These are phyloP conservation scores for Polyploca ridens DNA, from an alignment of 2,888 invertebrate species.

Conservation along the genomic window DNA sequence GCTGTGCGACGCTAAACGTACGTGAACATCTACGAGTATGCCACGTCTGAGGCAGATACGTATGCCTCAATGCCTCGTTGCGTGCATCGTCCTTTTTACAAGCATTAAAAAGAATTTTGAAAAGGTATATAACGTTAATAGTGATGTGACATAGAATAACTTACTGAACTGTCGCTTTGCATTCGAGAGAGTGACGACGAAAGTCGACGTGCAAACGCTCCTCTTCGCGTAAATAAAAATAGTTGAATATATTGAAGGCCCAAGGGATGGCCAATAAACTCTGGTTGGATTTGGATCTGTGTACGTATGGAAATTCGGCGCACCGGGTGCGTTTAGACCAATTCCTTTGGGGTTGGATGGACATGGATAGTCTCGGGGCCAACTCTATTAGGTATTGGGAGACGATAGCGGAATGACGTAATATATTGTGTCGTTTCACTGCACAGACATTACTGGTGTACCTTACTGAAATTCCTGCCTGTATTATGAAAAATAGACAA, in stretches of 20 bases:
- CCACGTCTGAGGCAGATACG: slow-evolving; percentile 17
- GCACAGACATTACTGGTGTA: neutral
- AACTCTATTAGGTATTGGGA: slow-evolving; percentile 29
- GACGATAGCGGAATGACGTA: slow-evolving; percentile 19
- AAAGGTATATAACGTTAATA: slow-evolving; percentile 30
- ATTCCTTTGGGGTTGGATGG: slow-evolving; percentile 39
- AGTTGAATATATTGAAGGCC: slow-evolving; percentile 75
- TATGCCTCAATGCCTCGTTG: slow-evolving; percentile 13
- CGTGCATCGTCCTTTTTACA: slow-evolving; percentile 20
- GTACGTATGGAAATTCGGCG: slow-evolving; percentile 71
- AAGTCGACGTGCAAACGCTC: slow-evolving; percentile 60
- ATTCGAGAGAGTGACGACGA: slow-evolving; percentile 51
- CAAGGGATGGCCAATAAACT: slow-evolving; percentile 78
- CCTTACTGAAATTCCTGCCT: too few species aligned
- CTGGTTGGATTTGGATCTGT: slow-evolving; percentile 67
- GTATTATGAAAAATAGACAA: too few species aligned
- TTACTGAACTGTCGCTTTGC: slow-evolving; percentile 66
- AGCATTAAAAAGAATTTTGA: slow-evolving; percentile 24
- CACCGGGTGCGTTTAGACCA: slow-evolving; percentile 51
- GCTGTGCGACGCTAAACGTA: neutral
- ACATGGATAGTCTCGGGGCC: slow-evolving; percentile 48
- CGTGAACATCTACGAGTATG: slow-evolving; percentile 17
- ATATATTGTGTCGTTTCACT: slow-evolving; percentile 17
- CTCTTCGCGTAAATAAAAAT: slow-evolving; percentile 76
- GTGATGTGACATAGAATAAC: slow-evolving; percentile 57